Evolutionary conservation across 2,888 invertebrate species (phyloP), one percentile per base, ranked within the genome.

Genomic region (Scrobipalpa atriplicella): DNA sequence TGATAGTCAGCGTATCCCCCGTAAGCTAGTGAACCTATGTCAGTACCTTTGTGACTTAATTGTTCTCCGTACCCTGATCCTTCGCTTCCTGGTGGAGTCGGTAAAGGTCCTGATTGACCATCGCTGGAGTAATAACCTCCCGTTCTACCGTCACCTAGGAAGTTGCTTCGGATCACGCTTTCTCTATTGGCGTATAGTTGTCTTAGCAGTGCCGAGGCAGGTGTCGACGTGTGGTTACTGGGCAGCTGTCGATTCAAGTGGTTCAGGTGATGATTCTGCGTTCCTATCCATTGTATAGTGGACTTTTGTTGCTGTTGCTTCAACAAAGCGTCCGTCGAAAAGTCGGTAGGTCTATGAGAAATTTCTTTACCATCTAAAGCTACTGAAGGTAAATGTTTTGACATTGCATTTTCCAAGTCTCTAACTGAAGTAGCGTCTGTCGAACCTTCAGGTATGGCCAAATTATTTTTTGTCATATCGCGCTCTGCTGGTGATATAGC

Each of bases 341-440:
- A 98, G 81, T 98, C 98, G 0, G 98, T 97, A 0, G 96, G 96
- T 76, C 96, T 94, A 78, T 96, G 95, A 0, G 94, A 88, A 63
- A 94, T 89, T 78, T 93, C 91, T 67, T 93, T 92, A 0, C 90
- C 91, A 65, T 93, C 93, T 73, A 95, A 86, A 60, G 94, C 92
- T 2, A 83, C 83, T 2, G 86, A 84, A 0, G 97, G 97, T 67
- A 99, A 91, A 90, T 98, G 98, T 81, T 98, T 98, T 19, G 98
- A 98, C 98, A 99, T 99, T 60, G 98, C 98, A 80, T 98, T 98
- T 86, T 99, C 98, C 74, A 99, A 92, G 78, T 98, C 98, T 86
- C 98, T 97, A 0, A 98, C 98, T 0, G 97, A 96, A 0, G 95
- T 94, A 0, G 91, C 91, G 56, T 93, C 93, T 0, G 89, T 82